Percentiles rank a stretch among this genome's conserved stretches.
Evolutionary conservation across 2,888 invertebrate genomes (phyloP).

Genomic region (Chymomyza caudatula): DNA sequence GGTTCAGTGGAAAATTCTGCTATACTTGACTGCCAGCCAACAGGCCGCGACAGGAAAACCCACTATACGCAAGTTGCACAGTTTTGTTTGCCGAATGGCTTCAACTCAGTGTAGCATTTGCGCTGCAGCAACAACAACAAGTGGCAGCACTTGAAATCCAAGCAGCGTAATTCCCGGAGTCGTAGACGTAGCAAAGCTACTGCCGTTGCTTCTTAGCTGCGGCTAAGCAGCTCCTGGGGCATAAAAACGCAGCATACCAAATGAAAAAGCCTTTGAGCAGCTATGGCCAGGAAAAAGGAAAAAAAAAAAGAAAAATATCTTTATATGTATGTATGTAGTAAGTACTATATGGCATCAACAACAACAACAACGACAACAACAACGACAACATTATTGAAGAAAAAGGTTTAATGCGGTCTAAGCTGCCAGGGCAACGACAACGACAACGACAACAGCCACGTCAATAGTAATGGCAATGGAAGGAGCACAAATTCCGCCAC

Average conservation of each 20-base stretch:
- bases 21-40: slow-evolving; percentile 49
- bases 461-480: slow-evolving; percentile 32
- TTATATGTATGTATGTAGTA: not conserved
- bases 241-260: slow-evolving; percentile 24
- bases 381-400: slow-evolving; percentile 43
- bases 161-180: slow-evolving; percentile 58
- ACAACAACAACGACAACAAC: slow-evolving; percentile 30
- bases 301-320: not conserved
- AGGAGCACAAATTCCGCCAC: slow-evolving; percentile 5
- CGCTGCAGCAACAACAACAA: slow-evolving; percentile 30
- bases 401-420: slow-evolving; percentile 65
- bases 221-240: slow-evolving; percentile 48
- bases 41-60: not conserved
- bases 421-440: slow-evolving; percentile 25
- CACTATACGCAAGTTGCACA: slow-evolving; percentile 36
- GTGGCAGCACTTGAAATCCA: slow-evolving; percentile 52
- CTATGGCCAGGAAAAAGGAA: not conserved
- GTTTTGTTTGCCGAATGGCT: slow-evolving; percentile 20
- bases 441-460: not conserved
- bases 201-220: slow-evolving; percentile 46
- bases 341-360: not conserved
- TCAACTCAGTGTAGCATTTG: slow-evolving; percentile 29
- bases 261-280: slow-evolving; percentile 15
- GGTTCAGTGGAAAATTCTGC: slow-evolving; percentile 70
- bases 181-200: not conserved